Conservation (phyloP, 2,888 invertebrate species). For the Linnaemya tessellans region DNA sequence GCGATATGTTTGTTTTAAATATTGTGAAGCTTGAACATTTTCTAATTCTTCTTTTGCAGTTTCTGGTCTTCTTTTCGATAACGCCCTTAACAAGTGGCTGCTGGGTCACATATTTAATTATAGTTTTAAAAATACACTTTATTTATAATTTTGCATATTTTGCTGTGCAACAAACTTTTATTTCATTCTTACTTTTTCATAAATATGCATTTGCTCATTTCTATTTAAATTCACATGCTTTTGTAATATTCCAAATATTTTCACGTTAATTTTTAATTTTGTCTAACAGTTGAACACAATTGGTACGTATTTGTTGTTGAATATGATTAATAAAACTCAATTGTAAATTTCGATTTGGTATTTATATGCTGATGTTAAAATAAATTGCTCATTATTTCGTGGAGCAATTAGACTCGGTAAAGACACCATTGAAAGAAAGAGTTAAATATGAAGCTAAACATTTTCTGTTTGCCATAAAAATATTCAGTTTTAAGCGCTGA, state of each 20-base stretch:
- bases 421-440: background rate
- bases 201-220: background rate
- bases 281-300: background rate
- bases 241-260: background rate
- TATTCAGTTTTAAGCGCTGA: background rate
- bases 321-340: background rate
- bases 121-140: no score
- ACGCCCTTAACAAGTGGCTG: no score
- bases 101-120: no score
- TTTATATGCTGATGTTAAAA: background rate
- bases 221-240: background rate
- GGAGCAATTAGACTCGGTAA: background rate
- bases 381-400: background rate
- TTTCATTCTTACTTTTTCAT: background rate
- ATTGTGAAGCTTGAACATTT: no score
- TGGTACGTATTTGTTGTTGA: background rate
- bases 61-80: no score
- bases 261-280: background rate
- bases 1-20: no score
- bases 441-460: background rate
- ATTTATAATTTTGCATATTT: no score
- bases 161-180: background rate
- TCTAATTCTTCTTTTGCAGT: no score
- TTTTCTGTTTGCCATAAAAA: background rate
- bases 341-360: background rate